Evolutionary conservation across 2,113 vertebrate species (phyloP), one percentile per base, ranked within the genome.

Genomic region (Psilopogon haemacephalus): DNA sequence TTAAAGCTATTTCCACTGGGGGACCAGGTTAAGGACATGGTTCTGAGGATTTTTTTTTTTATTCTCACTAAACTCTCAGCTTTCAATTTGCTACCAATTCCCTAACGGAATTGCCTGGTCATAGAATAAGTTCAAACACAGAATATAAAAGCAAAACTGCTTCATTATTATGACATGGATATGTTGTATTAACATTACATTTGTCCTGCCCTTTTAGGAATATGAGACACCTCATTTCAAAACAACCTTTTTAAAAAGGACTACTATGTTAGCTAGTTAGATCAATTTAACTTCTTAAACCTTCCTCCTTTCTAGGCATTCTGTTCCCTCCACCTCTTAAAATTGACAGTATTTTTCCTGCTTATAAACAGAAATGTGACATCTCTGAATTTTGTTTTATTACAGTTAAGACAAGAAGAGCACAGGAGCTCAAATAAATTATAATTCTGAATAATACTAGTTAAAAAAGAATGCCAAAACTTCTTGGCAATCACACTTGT

Each of bases 351-450:
- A 72, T 90, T 93, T 94, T 89, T 90, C 72, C 92, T 92, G 42
- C 59, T 86, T 37, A 52, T 86, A 62, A 85, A 42, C 72, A 93
- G 76, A 88, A 78, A 78, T 77, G 20, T 80, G 48, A 71, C 73
- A 82, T 94, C 38, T 71, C 40, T 80, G 62, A 58, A 74, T 92
- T 90, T 92, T 82, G 55, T 94, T 93, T 94, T 87, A 89, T 94
- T 84, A 21, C 76, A 81, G 68, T 95, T 62, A 91, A 89, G 76
- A 84, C 42, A 89, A 82, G 71, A 95, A 88, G 79, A 94, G 30
- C 52, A 94, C 93, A 92, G 93, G 94, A 97, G 94, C 95, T 89
- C 75, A 88, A 87, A 90, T 88, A 94, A 96, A 95, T 95, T 96
- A 86, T 93, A 94, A 83, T 60, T 89, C 63, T 90, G 67, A 93